Conservation (phyloP, 1,140 invertebrate species). For the Danaus melanippus region DNA sequence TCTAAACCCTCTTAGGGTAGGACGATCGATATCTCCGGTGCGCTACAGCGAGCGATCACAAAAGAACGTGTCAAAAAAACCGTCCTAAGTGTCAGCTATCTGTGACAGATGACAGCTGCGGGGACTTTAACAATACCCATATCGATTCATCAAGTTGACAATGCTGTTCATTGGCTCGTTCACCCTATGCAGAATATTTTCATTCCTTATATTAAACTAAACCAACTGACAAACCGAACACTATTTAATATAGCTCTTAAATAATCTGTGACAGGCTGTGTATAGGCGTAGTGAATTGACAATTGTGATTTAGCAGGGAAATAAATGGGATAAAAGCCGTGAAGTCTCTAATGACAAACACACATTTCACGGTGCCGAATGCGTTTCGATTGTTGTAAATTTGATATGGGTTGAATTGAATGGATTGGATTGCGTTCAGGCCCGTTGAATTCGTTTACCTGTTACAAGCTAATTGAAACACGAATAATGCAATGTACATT, state of each 20-base stretch:
- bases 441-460: neutral
- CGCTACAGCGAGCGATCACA: slow-evolving; percentile 49
- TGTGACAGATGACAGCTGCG: slow-evolving; percentile 65
- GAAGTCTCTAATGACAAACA: slow-evolving; percentile 62
- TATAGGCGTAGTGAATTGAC: slow-evolving; percentile 54
- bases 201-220: slow-evolving; percentile 11
- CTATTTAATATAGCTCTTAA: too few relatives aligned
- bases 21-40: slow-evolving; percentile 61
- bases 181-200: slow-evolving; percentile 44
- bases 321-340: slow-evolving; percentile 61
- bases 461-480: too few relatives aligned
- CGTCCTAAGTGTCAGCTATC: slow-evolving; percentile 57
- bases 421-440: slow-evolving; percentile 17
- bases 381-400: slow-evolving; percentile 47
- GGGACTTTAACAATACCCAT: slow-evolving; percentile 50
- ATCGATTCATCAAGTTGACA: slow-evolving; percentile 59
- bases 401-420: slow-evolving; percentile 42
- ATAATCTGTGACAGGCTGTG: slow-evolving; percentile 10
- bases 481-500: too few relatives aligned
- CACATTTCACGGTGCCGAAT: slow-evolving; percentile 52
- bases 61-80: slow-evolving; percentile 58
- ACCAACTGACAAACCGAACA: slow-evolving; percentile 14
- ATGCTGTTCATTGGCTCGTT: slow-evolving; percentile 41
- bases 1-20: slow-evolving; percentile 46
- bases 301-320: slow-evolving; percentile 63